Conservation (phyloP, 1,140 invertebrate genomes). For the Drosophila arawakana region DNA sequence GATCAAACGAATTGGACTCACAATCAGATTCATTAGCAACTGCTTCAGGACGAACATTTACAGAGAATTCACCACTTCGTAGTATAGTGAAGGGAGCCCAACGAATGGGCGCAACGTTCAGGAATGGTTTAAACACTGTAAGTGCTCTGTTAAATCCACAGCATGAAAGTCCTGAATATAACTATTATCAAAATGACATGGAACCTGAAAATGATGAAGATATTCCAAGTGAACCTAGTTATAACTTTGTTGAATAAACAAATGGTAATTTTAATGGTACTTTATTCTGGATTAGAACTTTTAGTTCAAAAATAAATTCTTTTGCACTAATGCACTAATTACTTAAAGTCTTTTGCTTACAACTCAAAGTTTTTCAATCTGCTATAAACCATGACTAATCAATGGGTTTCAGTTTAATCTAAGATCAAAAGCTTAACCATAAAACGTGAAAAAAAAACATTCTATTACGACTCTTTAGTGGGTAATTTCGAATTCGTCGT, state of each 20-base stretch:
- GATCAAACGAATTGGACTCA: too few relatives aligned
- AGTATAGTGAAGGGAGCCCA: too few relatives aligned
- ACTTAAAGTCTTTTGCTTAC: neutral
- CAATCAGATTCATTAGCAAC: too few relatives aligned
- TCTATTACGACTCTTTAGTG: neutral
- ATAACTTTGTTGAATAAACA: neutral
- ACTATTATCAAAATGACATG: neutral
- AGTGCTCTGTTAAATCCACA: too few relatives aligned
- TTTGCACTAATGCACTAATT: neutral
- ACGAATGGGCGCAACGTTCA: too few relatives aligned
- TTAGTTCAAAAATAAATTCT: too few relatives aligned
- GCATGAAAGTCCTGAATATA: too few relatives aligned
- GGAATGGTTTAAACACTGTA: too few relatives aligned
- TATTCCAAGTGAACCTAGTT: neutral
- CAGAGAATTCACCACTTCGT: too few relatives aligned
- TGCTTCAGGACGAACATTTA: neutral
- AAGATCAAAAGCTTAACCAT: neutral
- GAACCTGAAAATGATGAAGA: neutral
- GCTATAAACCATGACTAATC: slow-evolving; percentile 4
- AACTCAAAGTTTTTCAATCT: neutral
- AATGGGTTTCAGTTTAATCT: slow-evolving; percentile 5
- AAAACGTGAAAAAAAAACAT: neutral
- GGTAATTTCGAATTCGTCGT: neutral
- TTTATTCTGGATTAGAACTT: neutral
- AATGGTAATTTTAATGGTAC: neutral